These are phyloP conservation scores for Escarpia spicata DNA, from an alignment of 2,888 invertebrate genomes.

Conservation along the genomic window DNA sequence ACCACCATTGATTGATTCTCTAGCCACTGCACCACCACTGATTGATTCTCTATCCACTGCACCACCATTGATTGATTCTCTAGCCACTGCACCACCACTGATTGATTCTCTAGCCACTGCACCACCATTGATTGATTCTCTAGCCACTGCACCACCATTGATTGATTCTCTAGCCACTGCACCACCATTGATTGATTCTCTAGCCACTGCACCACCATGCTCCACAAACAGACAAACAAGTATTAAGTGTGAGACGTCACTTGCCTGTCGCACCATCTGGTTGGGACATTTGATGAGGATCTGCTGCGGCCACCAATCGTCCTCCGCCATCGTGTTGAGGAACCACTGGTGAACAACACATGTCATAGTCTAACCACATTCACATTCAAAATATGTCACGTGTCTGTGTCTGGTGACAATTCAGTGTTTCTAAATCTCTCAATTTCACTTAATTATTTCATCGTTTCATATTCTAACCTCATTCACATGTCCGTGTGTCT, in stretches of 20 bases:
- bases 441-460: neutral
- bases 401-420: neutral
- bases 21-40: too few species aligned
- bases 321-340: conserved; percentile 89
- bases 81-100: too few species aligned
- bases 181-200: too few species aligned
- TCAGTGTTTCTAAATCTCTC: neutral
- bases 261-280: conserved; percentile 90
- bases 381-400: neutral
- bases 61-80: too few species aligned
- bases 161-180: too few species aligned
- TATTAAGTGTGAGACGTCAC: conserved; percentile 18
- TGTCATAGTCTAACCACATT: neutral
- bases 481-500: neutral
- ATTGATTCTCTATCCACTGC: too few species aligned
- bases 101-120: too few species aligned
- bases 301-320: conserved; percentile 96
- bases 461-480: neutral
- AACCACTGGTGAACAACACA: conserved; percentile 77
- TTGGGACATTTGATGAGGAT: conserved; percentile 94
- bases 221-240: too few species aligned
- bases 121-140: too few species aligned
- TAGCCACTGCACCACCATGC: too few species aligned
- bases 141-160: too few species aligned
- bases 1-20: too few species aligned